Conservation (phyloP, 2,113 vertebrate species). For the Mormyrus lacerda region DNA sequence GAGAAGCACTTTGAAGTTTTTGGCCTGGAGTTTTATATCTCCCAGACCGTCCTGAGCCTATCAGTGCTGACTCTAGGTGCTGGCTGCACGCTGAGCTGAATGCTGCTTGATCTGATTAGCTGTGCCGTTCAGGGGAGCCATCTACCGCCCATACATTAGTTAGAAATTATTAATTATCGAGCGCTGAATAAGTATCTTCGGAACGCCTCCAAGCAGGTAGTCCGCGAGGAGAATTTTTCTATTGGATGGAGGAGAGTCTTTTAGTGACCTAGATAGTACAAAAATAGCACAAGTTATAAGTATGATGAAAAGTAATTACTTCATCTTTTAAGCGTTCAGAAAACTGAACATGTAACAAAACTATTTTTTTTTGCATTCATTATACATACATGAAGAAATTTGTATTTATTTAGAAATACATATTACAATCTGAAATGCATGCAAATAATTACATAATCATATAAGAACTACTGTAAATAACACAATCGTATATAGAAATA, state of each 20-base stretch:
- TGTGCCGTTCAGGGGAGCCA: not conserved
- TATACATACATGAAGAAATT: no score
- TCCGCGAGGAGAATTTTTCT: not conserved
- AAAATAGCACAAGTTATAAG: not conserved
- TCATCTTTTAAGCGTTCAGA: not conserved
- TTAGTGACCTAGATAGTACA: not conserved
- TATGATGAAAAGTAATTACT: not conserved
- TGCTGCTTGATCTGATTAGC: not conserved
- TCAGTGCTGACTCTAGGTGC: not conserved
- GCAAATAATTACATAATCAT: not conserved
- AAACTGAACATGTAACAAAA: not conserved
- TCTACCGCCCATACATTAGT: not conserved
- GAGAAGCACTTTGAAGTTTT: not conserved
- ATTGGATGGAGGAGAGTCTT: not conserved
- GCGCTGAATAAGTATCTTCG: not conserved
- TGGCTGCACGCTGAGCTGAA: not conserved
- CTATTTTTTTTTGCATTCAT: not conserved
- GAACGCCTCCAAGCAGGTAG: not conserved
- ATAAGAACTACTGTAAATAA: not conserved
- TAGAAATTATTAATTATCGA: not conserved
- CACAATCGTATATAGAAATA: not conserved
- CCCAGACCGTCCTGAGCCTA: not conserved
- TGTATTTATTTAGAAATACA: not conserved
- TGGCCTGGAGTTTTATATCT: not conserved
- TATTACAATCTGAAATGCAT: not conserved